These are phyloP conservation scores for Thermophis baileyi DNA, from an alignment of 2,113 vertebrate genomes.

Conservation along the genomic window DNA sequence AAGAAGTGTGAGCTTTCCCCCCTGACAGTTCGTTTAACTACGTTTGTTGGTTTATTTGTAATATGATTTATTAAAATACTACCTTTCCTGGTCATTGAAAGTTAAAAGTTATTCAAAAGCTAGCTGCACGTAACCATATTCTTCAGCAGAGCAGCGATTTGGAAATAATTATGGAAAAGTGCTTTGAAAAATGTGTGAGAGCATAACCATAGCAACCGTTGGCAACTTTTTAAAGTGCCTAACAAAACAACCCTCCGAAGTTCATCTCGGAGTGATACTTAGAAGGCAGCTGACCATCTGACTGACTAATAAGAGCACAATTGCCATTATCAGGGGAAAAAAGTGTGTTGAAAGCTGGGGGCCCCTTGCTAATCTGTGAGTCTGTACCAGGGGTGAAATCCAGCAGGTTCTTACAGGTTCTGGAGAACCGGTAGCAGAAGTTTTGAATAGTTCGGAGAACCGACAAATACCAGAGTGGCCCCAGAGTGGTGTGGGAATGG, in stretches of 20 bases:
- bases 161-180: neutral
- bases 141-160: neutral
- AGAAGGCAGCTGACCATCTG: neutral
- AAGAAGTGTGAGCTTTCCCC: neutral
- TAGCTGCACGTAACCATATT: neutral
- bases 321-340: neutral
- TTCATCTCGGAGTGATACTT: neutral
- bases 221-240: neutral
- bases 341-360: neutral
- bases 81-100: neutral
- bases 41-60: neutral
- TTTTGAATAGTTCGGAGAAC: no score
- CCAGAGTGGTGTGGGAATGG: no score
- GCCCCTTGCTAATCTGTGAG: neutral
- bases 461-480: no score
- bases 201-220: neutral
- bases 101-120: neutral
- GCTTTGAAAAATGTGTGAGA: neutral
- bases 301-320: neutral
- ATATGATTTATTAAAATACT: neutral
- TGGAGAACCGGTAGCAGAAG: no score
- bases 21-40: neutral
- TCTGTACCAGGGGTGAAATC: no score
- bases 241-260: neutral
- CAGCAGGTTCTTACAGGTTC: no score